Base-by-base conservation (phyloP, 2,888 invertebrate species). In the Hecatera dysodea region DNA sequence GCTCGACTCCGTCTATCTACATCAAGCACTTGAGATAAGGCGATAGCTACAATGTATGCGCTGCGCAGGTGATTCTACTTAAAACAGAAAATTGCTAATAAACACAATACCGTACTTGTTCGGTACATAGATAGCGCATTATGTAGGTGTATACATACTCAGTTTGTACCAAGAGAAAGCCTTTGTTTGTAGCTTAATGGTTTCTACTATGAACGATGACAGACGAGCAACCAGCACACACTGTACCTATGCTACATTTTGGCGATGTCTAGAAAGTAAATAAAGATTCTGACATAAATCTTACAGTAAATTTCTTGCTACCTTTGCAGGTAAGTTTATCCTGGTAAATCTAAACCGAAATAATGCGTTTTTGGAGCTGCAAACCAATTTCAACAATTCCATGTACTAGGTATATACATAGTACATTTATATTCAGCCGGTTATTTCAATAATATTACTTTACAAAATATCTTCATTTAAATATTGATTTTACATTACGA, bases 21-120 rank as follows among this genome's bases (percentile, higher is more conserved):
- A 86, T 78, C 75, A 75, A 80, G 70, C 86, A 86, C 86, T 86
- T 80, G 78, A 85, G 85, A 86, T 86, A 78, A 74, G 56, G 70
- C 71, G 82, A 84, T 78, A 80, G 75, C 62, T 59, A 63, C 68
- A 71, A 68, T 42, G 62, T 53, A 52, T 53, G 79, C 52, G 27
- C 24, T 9, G 46, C 24, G 83, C 80, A 79, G 75, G 75, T 80
- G 80, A n/a, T 36, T 74, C 22, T 67, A 79, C 61, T 77, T 74
- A 56, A 66, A 67, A 66, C 60, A 62, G 72, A 66, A 67, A 78
- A 78, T 66, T 63, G 72, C 63, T 72, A 78, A 78, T 81, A 80
- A 53, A 76, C 53, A 75, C 22, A 79, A 48, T 53, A 53, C 12
- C 9, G 59, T 46, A 39, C 55, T 75, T 80, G 80, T 75, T 63